These are phyloP conservation scores for Homarus americanus DNA, from an alignment of 1,140 invertebrate species.

Conservation along the genomic window DNA sequence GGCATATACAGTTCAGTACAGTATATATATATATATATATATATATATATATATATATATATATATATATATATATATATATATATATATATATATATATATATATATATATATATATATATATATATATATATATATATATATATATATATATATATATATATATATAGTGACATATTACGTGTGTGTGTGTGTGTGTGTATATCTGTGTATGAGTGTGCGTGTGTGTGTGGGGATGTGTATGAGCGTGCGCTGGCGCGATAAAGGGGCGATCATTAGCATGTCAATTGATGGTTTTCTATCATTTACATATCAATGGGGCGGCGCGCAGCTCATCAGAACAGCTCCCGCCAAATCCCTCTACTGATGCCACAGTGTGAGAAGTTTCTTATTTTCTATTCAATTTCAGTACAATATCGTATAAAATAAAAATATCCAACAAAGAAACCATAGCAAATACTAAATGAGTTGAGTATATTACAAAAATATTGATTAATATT, in stretches of 20 bases:
- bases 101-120: background rate
- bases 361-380: slow-evolving; percentile 23
- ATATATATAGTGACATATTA: background rate
- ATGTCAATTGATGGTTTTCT: slow-evolving; percentile 72
- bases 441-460: background rate
- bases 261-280: slow-evolving; percentile 71
- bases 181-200: slow-evolving; percentile 33
- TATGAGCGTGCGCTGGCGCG: slow-evolving; percentile 48
- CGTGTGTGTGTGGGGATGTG: slow-evolving; percentile 44
- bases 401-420: background rate
- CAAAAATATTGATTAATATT: background rate
- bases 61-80: background rate
- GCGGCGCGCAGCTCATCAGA: slow-evolving; percentile 68
- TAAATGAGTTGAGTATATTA: too few relatives aligned
- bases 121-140: background rate
- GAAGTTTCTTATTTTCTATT: background rate
- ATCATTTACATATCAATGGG: slow-evolving; percentile 71
- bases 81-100: slow-evolving; percentile 13
- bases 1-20: too few relatives aligned
- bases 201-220: slow-evolving; percentile 52
- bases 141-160: background rate
- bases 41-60: slow-evolving; percentile 4
- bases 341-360: slow-evolving; percentile 68
- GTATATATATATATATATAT: background rate
- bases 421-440: background rate